A percentile compares a stretch with the other conserved stretches of the same genome.
Evolutionary conservation across 35 echinoderm and acorn worm genomes (phyloP).

Genomic region (Apostichopus californicus): DNA sequence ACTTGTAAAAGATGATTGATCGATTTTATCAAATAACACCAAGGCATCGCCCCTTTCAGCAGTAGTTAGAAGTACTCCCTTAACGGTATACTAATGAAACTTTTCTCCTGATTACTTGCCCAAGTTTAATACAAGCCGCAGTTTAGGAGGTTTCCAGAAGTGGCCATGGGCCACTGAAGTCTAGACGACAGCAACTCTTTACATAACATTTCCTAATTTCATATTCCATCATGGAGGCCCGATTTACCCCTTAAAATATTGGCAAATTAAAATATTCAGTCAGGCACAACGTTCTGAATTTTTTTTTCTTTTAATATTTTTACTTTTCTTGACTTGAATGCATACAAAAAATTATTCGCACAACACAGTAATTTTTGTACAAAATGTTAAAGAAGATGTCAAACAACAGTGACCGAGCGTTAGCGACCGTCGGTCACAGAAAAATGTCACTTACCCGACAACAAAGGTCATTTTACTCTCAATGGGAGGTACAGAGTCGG

Average conservation of each 20-base stretch:
- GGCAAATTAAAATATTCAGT: constrained; percentile 31
- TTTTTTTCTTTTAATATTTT: constrained; percentile 24
- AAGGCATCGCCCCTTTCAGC: not conserved
- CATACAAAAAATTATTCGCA: constrained; percentile 32
- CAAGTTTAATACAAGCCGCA: not conserved
- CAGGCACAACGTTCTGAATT: constrained; percentile 27
- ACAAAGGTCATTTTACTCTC: too few relatives aligned
- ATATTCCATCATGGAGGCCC: constrained; percentile 37
- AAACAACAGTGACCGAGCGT: not conserved
- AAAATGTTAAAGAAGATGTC: not conserved
- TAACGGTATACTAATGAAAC: constrained; percentile 28
- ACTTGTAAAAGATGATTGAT: constrained; percentile 9
- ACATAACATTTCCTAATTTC: constrained; percentile 4
- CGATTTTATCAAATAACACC: not conserved
- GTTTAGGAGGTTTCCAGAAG: constrained; percentile 3
- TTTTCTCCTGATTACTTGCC: constrained; percentile 15
- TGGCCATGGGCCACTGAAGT: constrained; percentile 32
- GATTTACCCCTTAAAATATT: constrained; percentile 9
- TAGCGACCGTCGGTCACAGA: not conserved
- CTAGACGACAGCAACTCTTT: constrained; percentile 12
- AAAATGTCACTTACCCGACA: too few relatives aligned
- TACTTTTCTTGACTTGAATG: not conserved
- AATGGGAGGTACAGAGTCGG: too few relatives aligned
- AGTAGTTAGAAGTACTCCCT: constrained; percentile 20
- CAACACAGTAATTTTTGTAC: constrained; percentile 40